These are phyloP conservation scores for Euwallacea fornicatus DNA, from an alignment of 1,140 invertebrate genomes.

Conservation along the genomic window DNA sequence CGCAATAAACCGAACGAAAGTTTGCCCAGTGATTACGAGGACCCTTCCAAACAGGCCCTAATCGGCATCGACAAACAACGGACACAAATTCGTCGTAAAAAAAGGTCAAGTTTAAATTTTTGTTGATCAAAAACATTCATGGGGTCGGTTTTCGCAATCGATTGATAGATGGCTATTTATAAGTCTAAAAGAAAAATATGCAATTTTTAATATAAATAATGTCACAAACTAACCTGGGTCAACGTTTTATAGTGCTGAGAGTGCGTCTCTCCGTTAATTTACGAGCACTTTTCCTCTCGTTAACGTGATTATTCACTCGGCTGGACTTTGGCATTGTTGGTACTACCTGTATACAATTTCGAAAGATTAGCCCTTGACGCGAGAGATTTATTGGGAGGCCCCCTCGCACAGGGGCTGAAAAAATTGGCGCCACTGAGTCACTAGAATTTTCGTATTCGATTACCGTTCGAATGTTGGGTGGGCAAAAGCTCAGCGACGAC, in stretches of 20 bases:
- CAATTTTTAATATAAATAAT: conserved; percentile 11
- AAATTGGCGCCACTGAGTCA: conserved; percentile 29
- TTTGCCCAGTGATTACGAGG: background rate
- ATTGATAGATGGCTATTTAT: conserved; percentile 13
- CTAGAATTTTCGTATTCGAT: no score
- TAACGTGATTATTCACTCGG: no score
- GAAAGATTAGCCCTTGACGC: no score
- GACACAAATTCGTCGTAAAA: background rate
- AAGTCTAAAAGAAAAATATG: conserved; percentile 9
- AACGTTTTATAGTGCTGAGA: conserved; percentile 11
- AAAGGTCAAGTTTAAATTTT: conserved; percentile 13
- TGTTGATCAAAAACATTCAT: conserved; percentile 12
- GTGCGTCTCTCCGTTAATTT: no score
- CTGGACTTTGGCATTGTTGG: background rate
- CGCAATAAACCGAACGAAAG: background rate
- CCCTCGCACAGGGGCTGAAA: conserved; percentile 12
- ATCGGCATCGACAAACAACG: background rate
- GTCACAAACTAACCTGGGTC: conserved; percentile 22
- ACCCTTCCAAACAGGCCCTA: background rate
- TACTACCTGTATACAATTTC: no score
- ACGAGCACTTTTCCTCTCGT: no score
- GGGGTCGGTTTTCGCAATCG: conserved; percentile 9
- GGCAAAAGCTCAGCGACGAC: no score
- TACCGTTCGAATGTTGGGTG: no score
- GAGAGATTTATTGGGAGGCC: no score